Conservation (phyloP, 2,797 vertebrate genomes). For the Acanthurus tractus region DNA sequence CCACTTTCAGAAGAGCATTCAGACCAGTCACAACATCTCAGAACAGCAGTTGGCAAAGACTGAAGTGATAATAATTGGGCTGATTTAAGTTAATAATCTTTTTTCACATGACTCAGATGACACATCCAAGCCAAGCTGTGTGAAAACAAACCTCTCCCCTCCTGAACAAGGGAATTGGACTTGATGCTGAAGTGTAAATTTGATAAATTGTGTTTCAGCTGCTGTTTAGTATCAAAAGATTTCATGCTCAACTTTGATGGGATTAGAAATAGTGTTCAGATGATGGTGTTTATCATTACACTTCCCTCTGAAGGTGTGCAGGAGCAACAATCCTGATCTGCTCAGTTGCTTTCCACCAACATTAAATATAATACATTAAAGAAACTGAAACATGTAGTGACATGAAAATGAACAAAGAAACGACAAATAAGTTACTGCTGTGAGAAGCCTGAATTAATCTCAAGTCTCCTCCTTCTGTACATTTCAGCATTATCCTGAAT, state of each 20-base stretch:
- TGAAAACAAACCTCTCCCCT: conserved; percentile 19
- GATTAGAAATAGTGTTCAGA: conserved; percentile 10
- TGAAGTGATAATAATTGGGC: background rate
- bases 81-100: conserved; percentile 33
- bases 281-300: conserved; percentile 11
- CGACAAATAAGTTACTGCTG: background rate
- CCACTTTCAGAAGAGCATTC: background rate
- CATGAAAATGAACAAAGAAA: background rate
- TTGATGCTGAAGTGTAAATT: conserved; percentile 39
- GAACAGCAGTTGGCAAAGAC: background rate
- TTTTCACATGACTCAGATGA: conserved; percentile 4
- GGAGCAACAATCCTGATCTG: conserved; percentile 1
- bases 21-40: background rate
- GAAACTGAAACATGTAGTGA: background rate
- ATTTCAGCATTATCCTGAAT: conserved; percentile 32
- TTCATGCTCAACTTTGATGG: conserved; percentile 22
- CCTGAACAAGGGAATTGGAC: background rate
- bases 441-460: conserved; percentile 16
- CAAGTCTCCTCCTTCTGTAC: conserved; percentile 11
- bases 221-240: conserved; percentile 26
- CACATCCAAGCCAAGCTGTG: background rate
- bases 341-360: background rate
- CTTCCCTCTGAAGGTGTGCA: background rate
- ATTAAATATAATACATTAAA: conserved; percentile 3
- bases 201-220: conserved; percentile 32